These are phyloP conservation scores for Platerodrilus igneus DNA, from an alignment of 2,888 invertebrate species.

Conservation along the genomic window DNA sequence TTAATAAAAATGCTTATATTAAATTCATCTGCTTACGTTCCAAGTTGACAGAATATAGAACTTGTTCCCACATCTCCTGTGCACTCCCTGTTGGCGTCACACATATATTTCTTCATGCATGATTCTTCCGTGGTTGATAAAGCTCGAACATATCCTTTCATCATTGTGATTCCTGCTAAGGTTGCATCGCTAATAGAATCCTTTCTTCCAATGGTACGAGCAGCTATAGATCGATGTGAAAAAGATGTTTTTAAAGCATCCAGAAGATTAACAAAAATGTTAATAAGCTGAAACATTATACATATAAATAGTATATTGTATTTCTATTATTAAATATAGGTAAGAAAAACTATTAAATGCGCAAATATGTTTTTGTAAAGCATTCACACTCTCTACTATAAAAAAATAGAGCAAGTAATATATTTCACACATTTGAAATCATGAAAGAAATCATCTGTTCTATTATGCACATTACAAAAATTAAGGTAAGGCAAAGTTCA, in stretches of 20 bases:
- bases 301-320: too few relatives aligned
- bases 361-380: background rate
- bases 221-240: slow-evolving; percentile 82
- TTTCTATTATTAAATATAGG: background rate
- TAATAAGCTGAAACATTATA: slow-evolving; percentile 71
- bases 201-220: slow-evolving; percentile 78
- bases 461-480: too few relatives aligned
- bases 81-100: slow-evolving; percentile 87
- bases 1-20: background rate
- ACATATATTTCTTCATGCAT: slow-evolving; percentile 83
- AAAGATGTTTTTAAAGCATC: slow-evolving; percentile 90
- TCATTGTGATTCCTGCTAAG: slow-evolving; percentile 80
- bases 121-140: slow-evolving; percentile 72
- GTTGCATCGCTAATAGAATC: slow-evolving; percentile 89
- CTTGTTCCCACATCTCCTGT: slow-evolving; percentile 72
- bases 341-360: background rate
- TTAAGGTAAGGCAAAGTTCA: too few relatives aligned
- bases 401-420: too few relatives aligned
- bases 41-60: slow-evolving; percentile 87
- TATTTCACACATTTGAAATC: too few relatives aligned
- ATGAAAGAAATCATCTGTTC: too few relatives aligned
- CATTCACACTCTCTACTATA: background rate
- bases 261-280: slow-evolving; percentile 84
- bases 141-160: slow-evolving; percentile 84
- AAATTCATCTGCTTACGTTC: slow-evolving; percentile 75